Percentiles rank a stretch among this genome's conserved stretches.
Conservation (phyloP, 1,140 invertebrate species). For the Brachionus koreanus region DNA sequence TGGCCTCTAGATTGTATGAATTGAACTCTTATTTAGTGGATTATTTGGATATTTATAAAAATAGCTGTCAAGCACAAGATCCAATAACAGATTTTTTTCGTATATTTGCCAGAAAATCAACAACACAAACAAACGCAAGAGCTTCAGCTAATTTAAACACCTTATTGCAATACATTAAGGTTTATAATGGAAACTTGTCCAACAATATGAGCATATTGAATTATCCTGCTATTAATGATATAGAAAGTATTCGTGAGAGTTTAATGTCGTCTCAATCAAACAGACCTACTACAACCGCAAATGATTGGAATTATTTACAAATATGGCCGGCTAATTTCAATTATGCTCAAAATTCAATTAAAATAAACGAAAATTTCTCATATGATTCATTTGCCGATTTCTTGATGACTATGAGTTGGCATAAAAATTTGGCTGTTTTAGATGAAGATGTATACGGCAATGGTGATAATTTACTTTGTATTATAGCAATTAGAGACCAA, state of each 20-base stretch:
- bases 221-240: background rate
- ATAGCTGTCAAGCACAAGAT: background rate
- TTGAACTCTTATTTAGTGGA: background rate
- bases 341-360: background rate
- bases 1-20: background rate
- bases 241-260: constrained; percentile 15
- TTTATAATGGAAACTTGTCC: constrained; percentile 1
- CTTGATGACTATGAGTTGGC: constrained; percentile 2
- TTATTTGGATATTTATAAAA: background rate
- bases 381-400: constrained; percentile 27
- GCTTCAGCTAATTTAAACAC: background rate
- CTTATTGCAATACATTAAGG: constrained; percentile 4
- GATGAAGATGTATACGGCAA: background rate
- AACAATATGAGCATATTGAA: background rate
- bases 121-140: background rate
- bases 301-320: constrained; percentile 37
- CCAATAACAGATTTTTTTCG: constrained; percentile 6
- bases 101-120: constrained; percentile 19
- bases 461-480: constrained; percentile 18
- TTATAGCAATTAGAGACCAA: constrained; percentile 22
- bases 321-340: background rate
- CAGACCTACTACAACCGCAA: background rate
- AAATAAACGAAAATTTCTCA: background rate
- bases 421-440: background rate
- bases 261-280: constrained; percentile 19